Percentiles rank a stretch among this genome's conserved stretches.
These are phyloP conservation scores for Asobara japonica DNA, from an alignment of 1,140 invertebrate genomes.

Conservation along the genomic window DNA sequence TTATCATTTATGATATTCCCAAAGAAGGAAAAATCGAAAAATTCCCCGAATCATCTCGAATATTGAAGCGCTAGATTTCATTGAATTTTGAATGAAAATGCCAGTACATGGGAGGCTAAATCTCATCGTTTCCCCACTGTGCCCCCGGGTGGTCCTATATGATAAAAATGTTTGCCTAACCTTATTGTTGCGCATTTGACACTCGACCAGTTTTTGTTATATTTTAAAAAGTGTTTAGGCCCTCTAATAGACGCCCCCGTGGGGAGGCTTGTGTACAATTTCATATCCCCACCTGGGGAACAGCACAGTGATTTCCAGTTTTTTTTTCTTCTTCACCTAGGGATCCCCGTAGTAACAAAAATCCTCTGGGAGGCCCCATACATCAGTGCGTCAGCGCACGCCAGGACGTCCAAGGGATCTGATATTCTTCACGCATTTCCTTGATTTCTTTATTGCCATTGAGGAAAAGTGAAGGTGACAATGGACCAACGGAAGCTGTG, in stretches of 20 bases:
- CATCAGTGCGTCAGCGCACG: constrained; percentile 59
- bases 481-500: neutral
- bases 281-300: neutral
- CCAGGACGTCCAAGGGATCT: constrained; percentile 31
- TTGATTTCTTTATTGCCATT: constrained; percentile 22
- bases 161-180: constrained; percentile 38
- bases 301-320: neutral
- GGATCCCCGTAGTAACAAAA: neutral
- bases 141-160: constrained; percentile 46
- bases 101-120: neutral
- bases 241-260: constrained; percentile 25
- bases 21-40: neutral
- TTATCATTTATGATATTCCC: too few species aligned
- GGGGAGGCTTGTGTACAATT: constrained; percentile 7
- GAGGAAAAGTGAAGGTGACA: neutral
- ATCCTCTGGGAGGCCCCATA: constrained; percentile 42
- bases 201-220: constrained; percentile 31
- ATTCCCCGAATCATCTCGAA: neutral
- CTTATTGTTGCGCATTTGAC: constrained; percentile 43
- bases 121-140: neutral
- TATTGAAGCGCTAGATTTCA: neutral
- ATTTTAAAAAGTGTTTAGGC: constrained; percentile 36
- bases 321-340: neutral
- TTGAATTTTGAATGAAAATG: neutral
- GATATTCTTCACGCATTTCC: constrained; percentile 15